Evolutionary conservation across 2,888 invertebrate genomes (phyloP), one percentile per base, ranked within the genome.

Genomic region (Antheraea yamamai): DNA sequence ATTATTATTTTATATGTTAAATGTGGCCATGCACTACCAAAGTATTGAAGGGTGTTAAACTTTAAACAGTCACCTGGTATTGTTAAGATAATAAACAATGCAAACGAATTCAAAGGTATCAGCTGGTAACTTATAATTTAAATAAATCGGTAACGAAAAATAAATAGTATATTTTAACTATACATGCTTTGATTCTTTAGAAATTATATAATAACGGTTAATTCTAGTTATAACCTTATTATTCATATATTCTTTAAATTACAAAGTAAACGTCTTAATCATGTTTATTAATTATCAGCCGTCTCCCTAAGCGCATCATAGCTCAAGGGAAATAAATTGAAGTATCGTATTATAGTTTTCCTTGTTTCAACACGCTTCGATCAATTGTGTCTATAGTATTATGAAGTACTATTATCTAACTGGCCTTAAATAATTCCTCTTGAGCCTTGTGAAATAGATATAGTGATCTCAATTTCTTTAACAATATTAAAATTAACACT

Each of bases 291-390:
- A 64, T 39, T 61, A 26, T n/a, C 55, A 52, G 35, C 16, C 16
- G 73, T 73, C 39, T 55, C n/a, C 26, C 64, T 66, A 16, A 14
- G 64, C 64, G 30, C 4, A 26, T 66, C 4, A 26, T 66, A 66
- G 26, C 64, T 66, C 64, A 66, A 30, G 64, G 64, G 64, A 66
- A 30, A 66, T 66, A 66, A 66, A 66, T 66, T 16, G 64, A 16
- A 26, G 16, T 66, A 66, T 16, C 30, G 26, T 30, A 16, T 66
- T 0, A 66, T 30, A 66, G 12, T 66, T 66, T 66, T 66, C 64
- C 64, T 30, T 30, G 26, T 66, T 16, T 30, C 26, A 66, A 30
- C 61, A 14, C n/a, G 61, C 23, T 61, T 23, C 23, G n/a, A 61
- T n/a, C 23, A 61, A 61, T 61, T 61, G 58, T 58, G 58, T n/a